A percentile compares a stretch with the other conserved stretches of the same genome.
Conservation (phyloP, 2,113 vertebrate species). For the Boleophthalmus pectinirostris region DNA sequence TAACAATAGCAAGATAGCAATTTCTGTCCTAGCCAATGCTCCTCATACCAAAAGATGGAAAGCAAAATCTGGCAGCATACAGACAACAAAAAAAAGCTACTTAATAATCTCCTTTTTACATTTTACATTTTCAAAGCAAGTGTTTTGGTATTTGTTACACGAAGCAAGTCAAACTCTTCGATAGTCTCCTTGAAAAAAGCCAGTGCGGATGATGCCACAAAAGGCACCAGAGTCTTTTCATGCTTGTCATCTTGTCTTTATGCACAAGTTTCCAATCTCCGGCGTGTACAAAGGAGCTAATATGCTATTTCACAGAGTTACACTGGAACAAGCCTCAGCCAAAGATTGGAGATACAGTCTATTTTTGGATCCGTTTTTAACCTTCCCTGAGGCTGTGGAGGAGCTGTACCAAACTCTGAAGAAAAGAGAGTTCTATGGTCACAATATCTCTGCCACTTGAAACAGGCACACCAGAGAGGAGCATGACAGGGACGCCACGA, state of each 20-base stretch:
- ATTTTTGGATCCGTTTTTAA: constrained; percentile 22
- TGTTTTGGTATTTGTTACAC: neutral
- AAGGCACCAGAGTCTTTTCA: constrained; percentile 5
- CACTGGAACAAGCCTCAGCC: constrained; percentile 18
- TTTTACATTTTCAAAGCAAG: constrained; percentile 2
- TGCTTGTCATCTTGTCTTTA: neutral
- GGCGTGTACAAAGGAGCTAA: constrained; percentile 10
- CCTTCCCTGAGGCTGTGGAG: constrained; percentile 24
- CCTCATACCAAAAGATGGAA: neutral
- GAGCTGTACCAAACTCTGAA: constrained; percentile 29
- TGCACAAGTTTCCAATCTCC: constrained; percentile 8
- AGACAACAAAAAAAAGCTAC: neutral
- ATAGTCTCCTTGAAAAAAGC: constrained; percentile 10
- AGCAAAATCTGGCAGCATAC: neutral
- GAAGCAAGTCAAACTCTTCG: neutral
- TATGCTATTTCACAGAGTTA: constrained; percentile 21
- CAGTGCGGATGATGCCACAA: neutral
- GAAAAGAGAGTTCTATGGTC: constrained; percentile 43
- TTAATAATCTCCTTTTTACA: neutral
- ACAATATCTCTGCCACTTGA: constrained; percentile 34
- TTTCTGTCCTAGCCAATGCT: neutral
- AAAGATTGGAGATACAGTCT: constrained; percentile 24
- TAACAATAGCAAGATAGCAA: neutral
- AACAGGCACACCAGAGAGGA: constrained; percentile 31
- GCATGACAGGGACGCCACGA: constrained; percentile 20